Evolutionary conservation across 2,888 invertebrate genomes (phyloP).

Genomic region (Adineta ricciae): DNA sequence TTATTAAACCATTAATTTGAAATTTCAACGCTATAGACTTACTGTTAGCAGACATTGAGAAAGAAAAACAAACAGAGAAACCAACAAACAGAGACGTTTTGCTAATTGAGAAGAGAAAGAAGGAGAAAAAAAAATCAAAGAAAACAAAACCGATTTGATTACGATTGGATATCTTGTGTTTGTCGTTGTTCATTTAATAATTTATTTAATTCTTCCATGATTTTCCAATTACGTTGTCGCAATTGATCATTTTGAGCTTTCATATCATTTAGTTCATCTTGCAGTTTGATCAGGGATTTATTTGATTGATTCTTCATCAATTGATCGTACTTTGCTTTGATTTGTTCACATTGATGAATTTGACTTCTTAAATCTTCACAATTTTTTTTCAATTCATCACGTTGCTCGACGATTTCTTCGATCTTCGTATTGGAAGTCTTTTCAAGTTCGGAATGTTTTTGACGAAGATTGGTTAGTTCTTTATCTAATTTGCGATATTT

Average conservation of each 20-base stretch:
- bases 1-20: too few species aligned
- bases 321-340: background rate
- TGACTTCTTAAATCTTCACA: background rate
- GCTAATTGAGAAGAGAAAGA: too few species aligned
- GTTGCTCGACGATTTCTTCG: background rate
- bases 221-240: background rate
- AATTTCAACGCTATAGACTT: too few species aligned
- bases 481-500: background rate
- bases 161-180: background rate
- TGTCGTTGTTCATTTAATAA: background rate
- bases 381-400: background rate
- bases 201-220: conserved; percentile 11
- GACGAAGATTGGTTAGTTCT: background rate
- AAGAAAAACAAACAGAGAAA: background rate
- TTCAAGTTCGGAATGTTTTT: background rate
- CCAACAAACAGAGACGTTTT: background rate
- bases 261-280: background rate
- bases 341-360: background rate
- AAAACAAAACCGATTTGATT: too few species aligned
- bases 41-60: too few species aligned
- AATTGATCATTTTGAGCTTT: background rate
- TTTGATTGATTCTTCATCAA: background rate
- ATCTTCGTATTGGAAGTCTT: background rate
- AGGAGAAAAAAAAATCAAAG: background rate
- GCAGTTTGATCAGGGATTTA: background rate